phyloP scores from a whole-genome alignment of 2,797 vertebrate genomes.

The Protosalanx chinensis region DNA sequence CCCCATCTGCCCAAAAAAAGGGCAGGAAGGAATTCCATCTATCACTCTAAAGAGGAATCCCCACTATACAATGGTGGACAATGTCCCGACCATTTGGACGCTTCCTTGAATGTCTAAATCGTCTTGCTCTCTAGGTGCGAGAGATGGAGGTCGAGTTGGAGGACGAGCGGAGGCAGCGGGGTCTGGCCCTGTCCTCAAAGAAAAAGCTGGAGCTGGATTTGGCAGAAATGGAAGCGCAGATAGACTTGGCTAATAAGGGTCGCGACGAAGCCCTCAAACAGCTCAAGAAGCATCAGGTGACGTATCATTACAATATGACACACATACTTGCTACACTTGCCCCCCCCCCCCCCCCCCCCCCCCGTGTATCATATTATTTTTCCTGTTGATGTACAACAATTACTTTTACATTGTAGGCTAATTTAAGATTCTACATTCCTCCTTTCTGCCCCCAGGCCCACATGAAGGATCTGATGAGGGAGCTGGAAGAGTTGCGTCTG shows the following conservation, averaged over 20 bases:
- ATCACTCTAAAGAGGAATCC: not conserved
- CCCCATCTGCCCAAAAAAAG: not conserved
- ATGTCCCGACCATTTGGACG: not conserved
- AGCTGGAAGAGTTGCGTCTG: conserved; percentile 87
- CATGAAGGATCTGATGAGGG: conserved; percentile 87
- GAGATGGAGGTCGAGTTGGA: conserved; percentile 94
- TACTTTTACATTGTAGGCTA: not conserved
- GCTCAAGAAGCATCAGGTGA: conserved; percentile 88
- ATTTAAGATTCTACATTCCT: not conserved
- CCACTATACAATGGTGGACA: not conserved
- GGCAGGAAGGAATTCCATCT: no score
- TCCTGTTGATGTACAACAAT: not conserved
- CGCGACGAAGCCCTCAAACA: conserved; percentile 94
- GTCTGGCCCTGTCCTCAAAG: conserved; percentile 80
- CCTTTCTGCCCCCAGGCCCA: conserved; percentile 67
- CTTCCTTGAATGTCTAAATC: not conserved
- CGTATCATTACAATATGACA: not conserved
- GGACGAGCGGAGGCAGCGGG: conserved; percentile 88
- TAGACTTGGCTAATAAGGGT: conserved; percentile 85
- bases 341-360: no score
- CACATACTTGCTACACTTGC: not conserved
- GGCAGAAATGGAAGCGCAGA: conserved; percentile 83
- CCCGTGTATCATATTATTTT: not conserved
- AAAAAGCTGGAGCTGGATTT: conserved; percentile 95
- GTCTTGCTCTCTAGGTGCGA: conserved; percentile 73